These are phyloP conservation scores for Onchidella celtica DNA, from an alignment of 2,888 invertebrate genomes.

Conservation along the genomic window DNA sequence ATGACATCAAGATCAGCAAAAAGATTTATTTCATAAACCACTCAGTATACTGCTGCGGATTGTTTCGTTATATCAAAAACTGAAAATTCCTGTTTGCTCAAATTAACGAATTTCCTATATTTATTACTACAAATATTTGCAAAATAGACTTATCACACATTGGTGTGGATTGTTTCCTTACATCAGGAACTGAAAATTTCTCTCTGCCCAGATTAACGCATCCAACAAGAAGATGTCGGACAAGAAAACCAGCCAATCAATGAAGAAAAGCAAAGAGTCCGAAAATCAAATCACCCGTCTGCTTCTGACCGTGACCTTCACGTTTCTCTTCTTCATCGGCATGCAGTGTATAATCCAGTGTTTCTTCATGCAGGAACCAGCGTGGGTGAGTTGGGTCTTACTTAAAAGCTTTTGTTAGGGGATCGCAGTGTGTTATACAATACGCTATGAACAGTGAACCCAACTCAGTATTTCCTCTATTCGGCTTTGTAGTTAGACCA, in stretches of 20 bases:
- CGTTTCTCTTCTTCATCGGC: constrained; percentile 64
- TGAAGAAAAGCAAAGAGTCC: constrained; percentile 57
- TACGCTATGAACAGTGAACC: no score
- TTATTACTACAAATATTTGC: no score
- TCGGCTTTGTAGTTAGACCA: no score
- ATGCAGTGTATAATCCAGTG: constrained; percentile 69
- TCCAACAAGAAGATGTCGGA: constrained; percentile 60
- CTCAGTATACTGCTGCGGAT: no score
- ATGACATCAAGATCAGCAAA: constrained; percentile 65
- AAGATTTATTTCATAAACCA: no score
- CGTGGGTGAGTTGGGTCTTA: constrained; percentile 59
- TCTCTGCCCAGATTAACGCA: constrained; percentile 51
- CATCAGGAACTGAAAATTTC: background rate
- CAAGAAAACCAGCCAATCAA: constrained; percentile 57
- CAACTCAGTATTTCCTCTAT: no score
- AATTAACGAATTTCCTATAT: constrained; percentile 54
- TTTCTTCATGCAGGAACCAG: constrained; percentile 63
- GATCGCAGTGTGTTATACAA: no score
- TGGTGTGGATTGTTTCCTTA: background rate
- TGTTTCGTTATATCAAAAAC: background rate
- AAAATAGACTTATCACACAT: no score
- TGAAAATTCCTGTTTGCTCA: constrained; percentile 3
- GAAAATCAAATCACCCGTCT: constrained; percentile 66
- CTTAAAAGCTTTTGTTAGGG: no score
- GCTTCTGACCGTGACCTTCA: constrained; percentile 68